Base-by-base conservation (phyloP, 2,888 invertebrate species). In the Meganola albula region DNA sequence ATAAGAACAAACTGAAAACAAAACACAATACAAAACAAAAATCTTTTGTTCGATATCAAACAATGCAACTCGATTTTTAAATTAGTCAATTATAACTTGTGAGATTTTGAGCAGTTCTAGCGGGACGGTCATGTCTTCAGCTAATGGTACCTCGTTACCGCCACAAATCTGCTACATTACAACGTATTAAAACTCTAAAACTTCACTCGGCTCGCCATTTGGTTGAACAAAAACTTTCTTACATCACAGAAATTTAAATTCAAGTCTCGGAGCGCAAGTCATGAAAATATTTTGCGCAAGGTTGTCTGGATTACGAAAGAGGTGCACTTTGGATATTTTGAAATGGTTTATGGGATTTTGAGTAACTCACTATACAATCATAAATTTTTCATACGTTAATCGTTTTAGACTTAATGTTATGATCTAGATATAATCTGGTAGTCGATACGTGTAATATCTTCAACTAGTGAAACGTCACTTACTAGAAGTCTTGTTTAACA, bases 181-280 rank as follows among this genome's bases (percentile, higher is more conserved):
- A 67, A 72, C 76, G 74, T 80, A 84, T 83, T 84, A 82, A 83
- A 84, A 84, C 82, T 84, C 56, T 74, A 68, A 78, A 80, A 83
- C 78, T 84, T 76, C 61, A 70, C 69, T 74, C 64, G 59, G 62
- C 63, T 68, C 61, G 68, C 77, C 79, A 76, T 80, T 83, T 77
- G 72, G 66, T 59, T 66, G 58, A 69, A 76, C 74, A 77, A 76
- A 74, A 84, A 84, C 73, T 85, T 84, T 80, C 72, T 77, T 78
- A 75, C 76, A 76, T 78, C 76, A 79, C 63, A 51, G 53, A 67
- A 70, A 77, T 84, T 84, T 72, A 78, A 83, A 82, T 82, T 80
- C 75, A 70, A 70, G 74, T 69, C 76, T 65, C 66, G 73, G 53
- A 68, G 47, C 45, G 51, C 50, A 50, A 58, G 42, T 50, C 50